phyloP scores from a whole-genome alignment of 1,140 invertebrate species.

The Branchinecta lindahli region DNA sequence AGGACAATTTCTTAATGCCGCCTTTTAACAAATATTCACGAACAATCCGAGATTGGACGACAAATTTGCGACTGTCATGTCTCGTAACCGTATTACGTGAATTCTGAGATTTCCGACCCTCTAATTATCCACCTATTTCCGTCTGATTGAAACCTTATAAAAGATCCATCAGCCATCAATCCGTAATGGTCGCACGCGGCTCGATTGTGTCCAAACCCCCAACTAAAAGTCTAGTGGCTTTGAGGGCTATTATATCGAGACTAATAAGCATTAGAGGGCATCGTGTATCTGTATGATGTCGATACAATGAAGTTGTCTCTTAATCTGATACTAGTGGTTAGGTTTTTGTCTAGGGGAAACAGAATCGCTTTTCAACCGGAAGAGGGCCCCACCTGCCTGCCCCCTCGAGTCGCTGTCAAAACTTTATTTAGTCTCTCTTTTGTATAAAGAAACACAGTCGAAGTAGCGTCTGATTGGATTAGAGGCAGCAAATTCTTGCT shows the following conservation, averaged over 20 bases:
- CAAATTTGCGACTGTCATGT: too few species aligned
- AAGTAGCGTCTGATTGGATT: too few species aligned
- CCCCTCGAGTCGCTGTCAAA: too few species aligned
- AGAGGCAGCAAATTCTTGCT: too few species aligned
- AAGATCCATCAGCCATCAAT: neutral
- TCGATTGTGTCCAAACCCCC: neutral
- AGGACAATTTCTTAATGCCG: too few species aligned
- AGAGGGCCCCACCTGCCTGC: neutral
- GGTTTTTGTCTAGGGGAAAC: neutral
- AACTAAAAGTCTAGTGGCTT: conserved; percentile 5
- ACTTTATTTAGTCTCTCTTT: too few species aligned
- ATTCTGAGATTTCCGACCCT: neutral
- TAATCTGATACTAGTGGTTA: neutral
- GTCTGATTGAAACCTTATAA: neutral
- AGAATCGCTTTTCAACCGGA: neutral
- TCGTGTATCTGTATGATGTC: conserved; percentile 1
- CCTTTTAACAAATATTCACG: too few species aligned
- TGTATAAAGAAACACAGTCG: too few species aligned
- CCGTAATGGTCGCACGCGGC: conserved; percentile 1
- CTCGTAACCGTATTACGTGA: neutral
- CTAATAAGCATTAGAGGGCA: neutral
- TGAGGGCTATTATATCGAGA: neutral
- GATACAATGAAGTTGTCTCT: conserved; percentile 3
- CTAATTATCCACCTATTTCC: conserved; percentile 10
- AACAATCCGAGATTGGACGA: too few species aligned